Evolutionary conservation across 2,888 invertebrate species (phyloP).

Genomic region (Scaeva pyrastri): DNA sequence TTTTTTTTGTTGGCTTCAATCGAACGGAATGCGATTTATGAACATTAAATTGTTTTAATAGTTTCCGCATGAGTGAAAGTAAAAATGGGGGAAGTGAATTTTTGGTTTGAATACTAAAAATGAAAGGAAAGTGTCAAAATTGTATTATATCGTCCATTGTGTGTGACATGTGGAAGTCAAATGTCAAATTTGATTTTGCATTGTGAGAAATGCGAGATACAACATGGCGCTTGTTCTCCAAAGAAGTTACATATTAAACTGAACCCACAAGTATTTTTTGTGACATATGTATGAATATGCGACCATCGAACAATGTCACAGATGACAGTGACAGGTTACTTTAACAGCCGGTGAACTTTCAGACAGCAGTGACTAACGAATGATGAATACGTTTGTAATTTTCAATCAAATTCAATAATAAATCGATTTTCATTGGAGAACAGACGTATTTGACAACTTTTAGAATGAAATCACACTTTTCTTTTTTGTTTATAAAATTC

Average conservation of each 20-base stretch:
- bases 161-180: background rate
- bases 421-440: too few relatives aligned
- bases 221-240: background rate
- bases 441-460: too few relatives aligned
- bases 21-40: slow-evolving; percentile 57
- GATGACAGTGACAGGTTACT: background rate
- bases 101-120: slow-evolving; percentile 7
- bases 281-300: background rate
- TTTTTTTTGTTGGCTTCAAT: slow-evolving; percentile 41
- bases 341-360: background rate
- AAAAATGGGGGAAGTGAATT: slow-evolving; percentile 3
- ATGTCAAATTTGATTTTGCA: background rate
- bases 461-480: too few relatives aligned
- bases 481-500: too few relatives aligned
- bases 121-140: slow-evolving; percentile 24
- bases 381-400: too few relatives aligned
- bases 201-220: background rate
- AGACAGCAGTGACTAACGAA: too few relatives aligned
- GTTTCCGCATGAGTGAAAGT: slow-evolving; percentile 48
- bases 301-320: background rate
- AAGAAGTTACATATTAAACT: background rate
- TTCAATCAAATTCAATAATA: too few relatives aligned
- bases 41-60: slow-evolving; percentile 32
- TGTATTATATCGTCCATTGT: slow-evolving; percentile 31
- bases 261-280: too few relatives aligned